Evolutionary conservation across 2,113 vertebrate genomes (phyloP).

Genomic region (Protobothrops mucrosquamatus): DNA sequence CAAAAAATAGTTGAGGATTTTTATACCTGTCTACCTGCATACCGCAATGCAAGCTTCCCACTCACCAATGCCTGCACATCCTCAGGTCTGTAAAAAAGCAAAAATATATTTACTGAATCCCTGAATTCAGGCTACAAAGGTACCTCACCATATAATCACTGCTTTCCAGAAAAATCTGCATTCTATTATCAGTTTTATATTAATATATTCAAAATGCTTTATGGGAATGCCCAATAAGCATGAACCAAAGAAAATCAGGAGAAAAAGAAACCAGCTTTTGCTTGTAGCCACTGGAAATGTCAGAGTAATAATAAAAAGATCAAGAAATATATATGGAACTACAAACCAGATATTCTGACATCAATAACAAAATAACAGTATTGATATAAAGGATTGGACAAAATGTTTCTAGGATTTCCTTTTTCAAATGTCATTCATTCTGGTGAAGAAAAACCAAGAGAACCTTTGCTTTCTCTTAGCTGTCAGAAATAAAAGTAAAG

Average conservation of each 20-base stretch:
- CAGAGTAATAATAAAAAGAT: background rate
- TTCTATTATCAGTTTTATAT: background rate
- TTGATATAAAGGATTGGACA: background rate
- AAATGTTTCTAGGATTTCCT: background rate
- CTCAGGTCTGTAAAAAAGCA: constrained; percentile 80
- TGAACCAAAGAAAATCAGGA: background rate
- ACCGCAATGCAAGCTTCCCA: constrained; percentile 91
- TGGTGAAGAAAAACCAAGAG: background rate
- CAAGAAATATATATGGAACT: background rate
- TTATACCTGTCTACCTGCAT: constrained; percentile 89
- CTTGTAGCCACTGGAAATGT: background rate
- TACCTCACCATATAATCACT: background rate
- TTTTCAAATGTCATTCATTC: background rate
- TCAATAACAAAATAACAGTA: background rate
- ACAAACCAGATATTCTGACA: background rate
- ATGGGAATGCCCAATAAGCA: background rate
- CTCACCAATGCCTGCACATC: constrained; percentile 95
- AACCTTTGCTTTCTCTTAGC: background rate
- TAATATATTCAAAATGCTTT: background rate
- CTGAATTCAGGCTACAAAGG: constrained; percentile 6
- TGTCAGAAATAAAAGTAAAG: background rate
- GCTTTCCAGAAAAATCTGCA: background rate
- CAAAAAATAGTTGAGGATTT: constrained; percentile 1
- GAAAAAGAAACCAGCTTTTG: background rate
- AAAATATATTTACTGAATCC: background rate